Evolutionary conservation across 2,797 vertebrate genomes (phyloP), one percentile per base, ranked within the genome.

Genomic region (Phrynocephalus guinanensis): DNA sequence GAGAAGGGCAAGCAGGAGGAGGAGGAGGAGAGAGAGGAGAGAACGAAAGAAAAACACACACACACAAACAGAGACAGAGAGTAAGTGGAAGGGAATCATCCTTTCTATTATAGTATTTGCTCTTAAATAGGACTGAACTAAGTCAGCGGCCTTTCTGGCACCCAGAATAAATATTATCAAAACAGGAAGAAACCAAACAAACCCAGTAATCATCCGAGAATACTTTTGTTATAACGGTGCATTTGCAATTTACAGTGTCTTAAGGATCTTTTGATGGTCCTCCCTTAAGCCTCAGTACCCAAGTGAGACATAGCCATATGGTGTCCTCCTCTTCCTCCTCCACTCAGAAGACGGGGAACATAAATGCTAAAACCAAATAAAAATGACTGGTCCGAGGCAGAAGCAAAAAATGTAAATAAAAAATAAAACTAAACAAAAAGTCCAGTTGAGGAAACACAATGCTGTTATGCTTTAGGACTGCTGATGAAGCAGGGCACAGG

Each of bases 401-500:
- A 56, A 15, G 13, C 52, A 56, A 10, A 10, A 56, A 56, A 56
- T 10, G 13, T 79, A 18, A 9, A 60, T n/a, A 15, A 63, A 63
- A 5, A 63, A 63, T n/a, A 63, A 63, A 15, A 80, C 5, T 56
- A 80, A 18, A 15, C 13, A 30, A 4, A 72, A 24, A 1, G 11
- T 5, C 22, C 20, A 15, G 30, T 22, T 22, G 10, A 33, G 52
- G 52, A 56, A 60, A 11, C 38, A 16, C 18, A 60, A 79, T 33
- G 9, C 33, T 22, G 20, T 52, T 8, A 7, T 0, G 28, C 75
- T 20, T 63, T 77, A 75, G n/a, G 3, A 6, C 5, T 1, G 56
- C 1, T 6, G 52, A 15, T n/a, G 33, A 73, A 77, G 48, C 7
- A 16, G 0, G 0, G 4, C 38, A n/a, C 22, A 1, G 38, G 24